Evolutionary conservation across 2,797 vertebrate species (phyloP).

Genomic region (Notoglanidium macrostoma): DNA sequence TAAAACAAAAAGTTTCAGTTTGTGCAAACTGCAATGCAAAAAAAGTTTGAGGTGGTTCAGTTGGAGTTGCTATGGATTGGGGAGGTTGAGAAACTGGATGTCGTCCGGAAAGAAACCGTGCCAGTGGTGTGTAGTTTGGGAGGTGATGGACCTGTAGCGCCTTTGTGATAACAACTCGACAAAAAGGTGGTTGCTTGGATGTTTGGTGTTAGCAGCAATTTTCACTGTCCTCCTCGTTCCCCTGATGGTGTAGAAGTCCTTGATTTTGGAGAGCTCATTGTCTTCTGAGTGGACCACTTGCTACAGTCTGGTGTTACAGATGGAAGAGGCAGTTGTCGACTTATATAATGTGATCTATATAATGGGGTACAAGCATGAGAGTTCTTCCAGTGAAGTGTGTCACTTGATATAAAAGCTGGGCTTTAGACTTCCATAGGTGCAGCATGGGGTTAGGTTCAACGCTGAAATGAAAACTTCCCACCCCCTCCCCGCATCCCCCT

Average conservation of each 20-base stretch:
- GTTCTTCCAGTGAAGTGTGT: slow-evolving; percentile 64
- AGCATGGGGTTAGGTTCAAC: slow-evolving; percentile 28
- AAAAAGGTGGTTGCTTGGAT: neutral
- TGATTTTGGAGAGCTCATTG: neutral
- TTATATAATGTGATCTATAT: slow-evolving; percentile 9
- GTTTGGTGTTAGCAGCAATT: slow-evolving; percentile 3
- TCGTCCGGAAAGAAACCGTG: neutral
- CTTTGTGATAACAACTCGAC: slow-evolving; percentile 3
- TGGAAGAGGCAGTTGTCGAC: neutral
- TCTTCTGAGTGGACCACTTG: neutral
- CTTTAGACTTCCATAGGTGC: slow-evolving; percentile 43
- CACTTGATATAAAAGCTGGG: slow-evolving; percentile 67
- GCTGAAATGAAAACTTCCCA: slow-evolving; percentile 45
- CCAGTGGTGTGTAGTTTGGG: neutral
- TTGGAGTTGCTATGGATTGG: neutral
- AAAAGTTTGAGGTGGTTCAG: neutral
- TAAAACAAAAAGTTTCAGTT: neutral
- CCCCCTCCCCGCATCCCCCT: neutral
- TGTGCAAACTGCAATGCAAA: neutral
- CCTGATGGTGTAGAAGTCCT: neutral
- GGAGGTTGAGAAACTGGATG: neutral
- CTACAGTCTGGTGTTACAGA: neutral
- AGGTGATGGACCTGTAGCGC: neutral
- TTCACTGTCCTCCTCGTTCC: neutral
- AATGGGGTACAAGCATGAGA: slow-evolving; percentile 29